Evolutionary conservation across 1,140 invertebrate species (phyloP), one percentile per base, ranked within the genome.

Genomic region (Brachionus rubens): DNA sequence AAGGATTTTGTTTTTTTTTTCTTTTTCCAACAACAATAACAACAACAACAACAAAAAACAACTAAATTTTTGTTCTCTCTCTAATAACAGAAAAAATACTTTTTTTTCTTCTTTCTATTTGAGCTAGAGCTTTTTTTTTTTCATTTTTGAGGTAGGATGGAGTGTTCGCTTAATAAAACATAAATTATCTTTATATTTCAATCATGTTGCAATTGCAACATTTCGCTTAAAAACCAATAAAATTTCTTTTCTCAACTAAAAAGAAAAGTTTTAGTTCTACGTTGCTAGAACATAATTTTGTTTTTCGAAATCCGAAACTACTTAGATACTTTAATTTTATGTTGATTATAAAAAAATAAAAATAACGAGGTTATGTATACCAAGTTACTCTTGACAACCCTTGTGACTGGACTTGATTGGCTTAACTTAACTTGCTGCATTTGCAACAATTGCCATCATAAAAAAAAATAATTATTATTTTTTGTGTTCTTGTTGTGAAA

Each of bases 181-280:
- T 62, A 62, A 62, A 62, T 62, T 62, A 62, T 62, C 30, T 41
- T 28, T 33, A 28, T 36, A 21, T 62, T 36, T 14, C 21, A 33
- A 62, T 36, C 30, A 62, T 36, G 56, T 16, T 62, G 56, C 56
- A 62, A 62, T 62, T 62, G 56, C 56, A 62, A 62, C 56, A 62
- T 62, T 62, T 62, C 16, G 10, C 33, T 16, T 19, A 28, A 36
- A 40, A 33, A n/a, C 56, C 56, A 62, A 62, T 62, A 16, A n/a
- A 33, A 62, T 16, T 40, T n/a, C n/a, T n/a, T n/a, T n/a, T n/a
- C n/a, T n/a, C n/a, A n/a, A n/a, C n/a, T n/a, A n/a, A n/a, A n/a
- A n/a, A n/a, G n/a, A n/a, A 16, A 62, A 62, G 52, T 28, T 30
- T 3, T 6, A 33, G 19, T 14, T 36, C 36, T n/a, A 36, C 14